These are phyloP conservation scores for Lepas anatifera DNA, from an alignment of 2,888 invertebrate species.

Conservation along the genomic window DNA sequence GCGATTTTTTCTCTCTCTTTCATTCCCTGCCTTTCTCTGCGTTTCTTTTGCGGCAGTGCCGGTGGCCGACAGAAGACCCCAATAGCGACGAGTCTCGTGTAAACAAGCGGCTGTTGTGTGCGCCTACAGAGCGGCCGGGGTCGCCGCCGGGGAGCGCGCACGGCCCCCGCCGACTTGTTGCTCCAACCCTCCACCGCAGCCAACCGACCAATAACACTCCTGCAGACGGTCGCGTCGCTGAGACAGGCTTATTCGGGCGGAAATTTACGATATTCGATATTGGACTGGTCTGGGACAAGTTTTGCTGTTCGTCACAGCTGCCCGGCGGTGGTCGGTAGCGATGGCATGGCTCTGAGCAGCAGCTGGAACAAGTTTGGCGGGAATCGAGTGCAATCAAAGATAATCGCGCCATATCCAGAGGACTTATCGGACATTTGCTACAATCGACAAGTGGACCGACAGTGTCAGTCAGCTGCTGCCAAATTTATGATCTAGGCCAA, in stretches of 20 bases:
- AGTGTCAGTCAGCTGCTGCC: background rate
- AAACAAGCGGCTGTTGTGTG: background rate
- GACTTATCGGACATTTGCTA: background rate
- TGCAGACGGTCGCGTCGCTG: too few species aligned
- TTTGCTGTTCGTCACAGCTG: constrained; percentile 2
- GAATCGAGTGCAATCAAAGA: constrained; percentile 9
- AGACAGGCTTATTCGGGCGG: background rate
- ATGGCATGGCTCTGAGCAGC: background rate
- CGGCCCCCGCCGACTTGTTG: background rate
- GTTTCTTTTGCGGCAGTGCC: too few species aligned
- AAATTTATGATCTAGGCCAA: background rate
- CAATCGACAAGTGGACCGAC: constrained; percentile 4
- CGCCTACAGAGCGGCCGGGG: background rate
- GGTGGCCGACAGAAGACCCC: too few species aligned
- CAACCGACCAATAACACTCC: too few species aligned
- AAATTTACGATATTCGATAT: constrained; percentile 12
- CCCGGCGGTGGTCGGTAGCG: background rate
- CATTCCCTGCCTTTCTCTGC: too few species aligned
- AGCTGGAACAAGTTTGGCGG: background rate
- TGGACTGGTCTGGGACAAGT: constrained; percentile 2
- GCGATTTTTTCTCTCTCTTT: too few species aligned
- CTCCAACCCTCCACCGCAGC: background rate
- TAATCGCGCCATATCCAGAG: background rate
- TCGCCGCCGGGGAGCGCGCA: background rate
- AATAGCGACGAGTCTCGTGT: too few species aligned